Conservation (phyloP, 2,113 vertebrate genomes). For the Nyctibius bracteatus region DNA sequence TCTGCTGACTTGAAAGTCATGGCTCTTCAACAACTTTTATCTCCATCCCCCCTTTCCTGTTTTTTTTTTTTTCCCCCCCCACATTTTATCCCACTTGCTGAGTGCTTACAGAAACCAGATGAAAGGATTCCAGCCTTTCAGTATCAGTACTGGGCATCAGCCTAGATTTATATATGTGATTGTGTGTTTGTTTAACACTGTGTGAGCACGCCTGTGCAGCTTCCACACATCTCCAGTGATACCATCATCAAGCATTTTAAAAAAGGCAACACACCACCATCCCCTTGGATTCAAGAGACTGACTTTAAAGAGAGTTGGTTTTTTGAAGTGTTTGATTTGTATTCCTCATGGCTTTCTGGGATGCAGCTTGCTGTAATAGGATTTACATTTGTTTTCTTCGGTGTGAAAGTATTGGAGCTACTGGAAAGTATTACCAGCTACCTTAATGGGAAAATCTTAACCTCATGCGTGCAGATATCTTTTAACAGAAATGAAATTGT, state of each 20-base stretch:
- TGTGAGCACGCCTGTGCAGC: not conserved
- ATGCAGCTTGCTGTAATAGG: not conserved
- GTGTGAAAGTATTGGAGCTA: not conserved
- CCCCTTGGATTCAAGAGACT: not conserved
- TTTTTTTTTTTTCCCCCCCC: no score
- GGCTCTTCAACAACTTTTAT: not conserved
- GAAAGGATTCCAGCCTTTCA: not conserved
- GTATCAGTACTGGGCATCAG: not conserved
- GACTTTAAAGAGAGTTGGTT: not conserved
- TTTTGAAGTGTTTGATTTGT: not conserved
- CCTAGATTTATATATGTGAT: not conserved
- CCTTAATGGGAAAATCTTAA: not conserved
- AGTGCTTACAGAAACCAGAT: not conserved
- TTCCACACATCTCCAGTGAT: not conserved
- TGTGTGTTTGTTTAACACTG: not conserved
- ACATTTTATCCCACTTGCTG: not conserved
- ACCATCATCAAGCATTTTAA: not conserved
- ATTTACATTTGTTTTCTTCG: not conserved
- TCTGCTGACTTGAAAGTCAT: not conserved
- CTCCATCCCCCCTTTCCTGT: not conserved
- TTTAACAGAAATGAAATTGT: not conserved
- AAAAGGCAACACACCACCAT: not conserved
- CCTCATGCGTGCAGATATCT: not conserved
- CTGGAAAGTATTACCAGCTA: not conserved
- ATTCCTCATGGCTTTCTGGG: not conserved